Conservation (phyloP, 2,797 vertebrate genomes). For the Pangasius mekongensis region DNA sequence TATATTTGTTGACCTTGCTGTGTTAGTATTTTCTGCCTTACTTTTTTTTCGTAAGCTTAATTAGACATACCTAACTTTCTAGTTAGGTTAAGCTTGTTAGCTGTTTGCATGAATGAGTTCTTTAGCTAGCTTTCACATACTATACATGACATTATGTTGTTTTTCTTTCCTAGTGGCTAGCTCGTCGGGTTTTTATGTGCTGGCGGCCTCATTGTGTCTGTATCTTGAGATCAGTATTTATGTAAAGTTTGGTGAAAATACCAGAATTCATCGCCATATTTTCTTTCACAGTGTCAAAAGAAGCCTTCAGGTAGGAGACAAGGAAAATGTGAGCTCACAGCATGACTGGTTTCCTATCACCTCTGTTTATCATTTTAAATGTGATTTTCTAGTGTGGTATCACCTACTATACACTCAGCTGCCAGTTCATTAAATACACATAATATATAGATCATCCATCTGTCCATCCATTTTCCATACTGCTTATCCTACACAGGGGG, state of each 20-base stretch:
- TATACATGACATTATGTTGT: not conserved
- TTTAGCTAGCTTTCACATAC: not conserved
- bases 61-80: not conserved
- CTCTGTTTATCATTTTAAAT: not conserved
- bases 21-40: not conserved
- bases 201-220: not conserved
- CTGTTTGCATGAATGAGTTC: not conserved
- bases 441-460: too few species aligned
- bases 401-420: not conserved
- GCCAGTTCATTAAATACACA: not conserved
- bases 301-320: slow-evolving; percentile 71
- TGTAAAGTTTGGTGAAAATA: not conserved
- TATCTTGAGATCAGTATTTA: not conserved
- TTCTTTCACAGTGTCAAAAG: slow-evolving; percentile 78
- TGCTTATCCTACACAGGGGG: too few species aligned
- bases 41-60: not conserved
- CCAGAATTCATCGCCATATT: not conserved
- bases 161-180: not conserved
- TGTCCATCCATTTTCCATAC: too few species aligned
- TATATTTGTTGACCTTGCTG: not conserved
- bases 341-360: not conserved
- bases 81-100: not conserved
- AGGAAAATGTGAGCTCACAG: slow-evolving; percentile 70
- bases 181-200: not conserved
- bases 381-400: not conserved